A percentile compares a stretch with the other conserved stretches of the same genome.
These are phyloP conservation scores for Propithecus deckenii DNA, from an alignment of 2,797 vertebrate genomes.

Conservation along the genomic window DNA sequence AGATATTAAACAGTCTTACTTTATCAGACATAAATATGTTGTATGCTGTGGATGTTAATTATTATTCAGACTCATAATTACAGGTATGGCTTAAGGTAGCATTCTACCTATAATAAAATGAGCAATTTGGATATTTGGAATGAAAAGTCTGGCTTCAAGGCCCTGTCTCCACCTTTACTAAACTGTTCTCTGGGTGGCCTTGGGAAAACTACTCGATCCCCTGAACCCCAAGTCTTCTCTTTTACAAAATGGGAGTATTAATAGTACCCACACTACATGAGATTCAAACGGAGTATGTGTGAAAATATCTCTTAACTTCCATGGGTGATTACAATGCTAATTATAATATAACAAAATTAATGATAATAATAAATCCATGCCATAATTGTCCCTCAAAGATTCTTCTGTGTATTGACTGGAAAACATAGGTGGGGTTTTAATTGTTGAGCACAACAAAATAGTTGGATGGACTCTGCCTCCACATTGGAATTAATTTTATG, in stretches of 20 bases:
- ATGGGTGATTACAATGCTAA: constrained; percentile 1
- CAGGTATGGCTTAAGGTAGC: neutral
- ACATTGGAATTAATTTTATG: neutral
- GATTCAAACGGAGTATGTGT: neutral
- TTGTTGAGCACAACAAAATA: neutral
- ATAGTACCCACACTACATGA: neutral
- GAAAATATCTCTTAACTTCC: constrained; percentile 5
- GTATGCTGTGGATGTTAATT: neutral
- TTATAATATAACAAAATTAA: constrained; percentile 27
- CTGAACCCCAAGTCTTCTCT: neutral
- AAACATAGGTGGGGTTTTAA: neutral
- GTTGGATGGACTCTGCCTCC: neutral
- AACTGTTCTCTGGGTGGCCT: neutral
- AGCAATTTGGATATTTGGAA: neutral
- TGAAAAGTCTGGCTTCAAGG: neutral
- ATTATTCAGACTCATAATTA: neutral
- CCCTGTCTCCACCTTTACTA: neutral
- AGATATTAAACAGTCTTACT: neutral
- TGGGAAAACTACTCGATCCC: neutral
- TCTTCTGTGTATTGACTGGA: neutral
- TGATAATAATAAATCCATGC: neutral
- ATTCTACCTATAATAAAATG: neutral
- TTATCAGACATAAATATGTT: neutral
- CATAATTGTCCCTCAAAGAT: neutral
- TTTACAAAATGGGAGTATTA: neutral